Evolutionary conservation across 2,113 vertebrate genomes (phyloP), one percentile per base, ranked within the genome.

Genomic region (Apteryx owenii): DNA sequence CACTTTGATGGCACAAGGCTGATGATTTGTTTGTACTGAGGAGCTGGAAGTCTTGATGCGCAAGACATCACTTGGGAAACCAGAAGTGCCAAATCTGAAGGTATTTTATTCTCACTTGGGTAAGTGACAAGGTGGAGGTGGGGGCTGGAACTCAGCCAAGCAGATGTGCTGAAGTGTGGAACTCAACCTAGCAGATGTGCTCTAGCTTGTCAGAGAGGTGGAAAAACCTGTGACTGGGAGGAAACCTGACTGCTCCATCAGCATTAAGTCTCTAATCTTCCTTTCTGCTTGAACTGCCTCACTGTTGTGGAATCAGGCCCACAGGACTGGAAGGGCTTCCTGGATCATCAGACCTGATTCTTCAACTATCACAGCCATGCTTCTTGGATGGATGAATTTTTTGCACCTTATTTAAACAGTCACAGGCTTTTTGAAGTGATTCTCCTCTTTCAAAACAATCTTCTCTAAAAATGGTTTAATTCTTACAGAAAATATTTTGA

Each of bases 171-270:
- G 36, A 38, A 38, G 36, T 38, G 36, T 68, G 95, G 87, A 93
- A 51, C 36, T 69, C 56, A 58, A 89, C 96, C 95, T 91, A 93
- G 92, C 64, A 96, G 95, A 88, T 87, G 91, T 61, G 94, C 73
- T 79, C 26, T 61, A 89, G 33, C 93, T 33, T 0, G 76, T 90
- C 71, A 82, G 42, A 96, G 5, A 58, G n/a, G 51, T 62, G 62
- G 91, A 85, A 94, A 89, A 60, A 90, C 54, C 71, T 79, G 71
- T 83, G 95, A 40, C 26, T 26, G 61, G 38, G 61, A 96, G 23
- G 40, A 81, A 92, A 92, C 8, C 7, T 28, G 62, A 77, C 48
- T 73, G 48, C 64, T 81, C 61, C 56, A 68, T 29, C 62, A 71
- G n/a, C 91, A 68, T 28, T 10, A 36, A 17, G n/a, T 11, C 62